A percentile compares a stretch with the other conserved stretches of the same genome.
phyloP scores from a whole-genome alignment of 2,113 vertebrate genomes.

The Apistogramma diplotaenia region DNA sequence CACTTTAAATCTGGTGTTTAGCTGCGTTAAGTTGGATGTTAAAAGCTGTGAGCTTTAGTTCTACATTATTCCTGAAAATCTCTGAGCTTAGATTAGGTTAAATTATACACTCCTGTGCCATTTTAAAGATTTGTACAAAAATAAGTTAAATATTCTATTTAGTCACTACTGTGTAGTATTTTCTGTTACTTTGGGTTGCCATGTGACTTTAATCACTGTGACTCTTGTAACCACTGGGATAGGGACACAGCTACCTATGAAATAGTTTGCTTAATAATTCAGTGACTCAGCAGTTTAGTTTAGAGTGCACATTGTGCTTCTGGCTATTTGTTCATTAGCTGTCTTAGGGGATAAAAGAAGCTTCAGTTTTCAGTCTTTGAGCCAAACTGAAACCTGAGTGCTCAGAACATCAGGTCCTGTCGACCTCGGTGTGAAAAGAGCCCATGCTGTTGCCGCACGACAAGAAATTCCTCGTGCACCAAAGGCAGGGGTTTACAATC shows the following conservation, averaged over 20 bases:
- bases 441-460: not conserved
- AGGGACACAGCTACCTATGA: not conserved
- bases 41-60: too few relatives aligned
- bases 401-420: slow-evolving; percentile 27
- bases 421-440: not conserved
- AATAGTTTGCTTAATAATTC: not conserved
- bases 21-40: too few relatives aligned
- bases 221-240: not conserved
- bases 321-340: not conserved
- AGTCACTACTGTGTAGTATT: not conserved
- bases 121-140: not conserved
- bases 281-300: not conserved
- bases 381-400: slow-evolving; percentile 26
- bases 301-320: too few relatives aligned
- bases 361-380: not conserved
- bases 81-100: not conserved
- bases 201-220: not conserved
- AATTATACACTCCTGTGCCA: not conserved
- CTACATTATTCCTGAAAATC: too few relatives aligned
- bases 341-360: not conserved
- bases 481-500: not conserved
- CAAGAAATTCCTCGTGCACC: not conserved
- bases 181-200: not conserved
- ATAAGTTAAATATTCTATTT: not conserved
- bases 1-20: too few relatives aligned